phyloP scores from a whole-genome alignment of 1,140 invertebrate genomes.

The Triops cancriformis region DNA sequence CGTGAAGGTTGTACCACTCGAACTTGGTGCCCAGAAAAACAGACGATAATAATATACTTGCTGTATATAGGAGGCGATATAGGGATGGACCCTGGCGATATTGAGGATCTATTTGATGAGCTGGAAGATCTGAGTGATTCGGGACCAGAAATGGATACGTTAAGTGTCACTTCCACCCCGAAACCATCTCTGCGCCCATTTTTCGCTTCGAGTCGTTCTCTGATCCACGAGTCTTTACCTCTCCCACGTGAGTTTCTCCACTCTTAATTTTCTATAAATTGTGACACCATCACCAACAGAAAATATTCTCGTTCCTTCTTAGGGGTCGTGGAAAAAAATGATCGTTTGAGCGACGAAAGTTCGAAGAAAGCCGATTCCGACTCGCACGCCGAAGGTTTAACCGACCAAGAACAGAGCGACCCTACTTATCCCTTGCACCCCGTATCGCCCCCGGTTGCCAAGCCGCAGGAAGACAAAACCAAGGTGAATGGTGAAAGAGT shows the following conservation, averaged over 20 bases:
- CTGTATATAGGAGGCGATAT: slow-evolving; percentile 30
- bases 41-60: too few relatives aligned
- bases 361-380: slow-evolving; percentile 54
- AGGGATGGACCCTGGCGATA: slow-evolving; percentile 54
- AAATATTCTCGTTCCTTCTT: background rate
- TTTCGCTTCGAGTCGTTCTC: slow-evolving; percentile 78
- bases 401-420: slow-evolving; percentile 50
- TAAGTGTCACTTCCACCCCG: slow-evolving; percentile 91
- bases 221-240: slow-evolving; percentile 42
- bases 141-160: slow-evolving; percentile 86
- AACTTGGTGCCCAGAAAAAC: too few relatives aligned
- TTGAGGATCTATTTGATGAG: slow-evolving; percentile 73
- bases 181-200: slow-evolving; percentile 91
- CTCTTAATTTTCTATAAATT: background rate
- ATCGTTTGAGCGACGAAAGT: slow-evolving; percentile 52
- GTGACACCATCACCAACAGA: too few relatives aligned
- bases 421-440: slow-evolving; percentile 30
- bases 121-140: slow-evolving; percentile 88
- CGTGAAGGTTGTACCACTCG: too few relatives aligned
- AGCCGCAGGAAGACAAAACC: slow-evolving; percentile 50
- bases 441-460: background rate
- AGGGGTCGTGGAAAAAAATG: slow-evolving; percentile 29
- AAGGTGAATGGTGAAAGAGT: slow-evolving; percentile 43
- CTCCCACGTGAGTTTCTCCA: slow-evolving; percentile 13
- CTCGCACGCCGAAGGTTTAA: slow-evolving; percentile 49